Evolutionary conservation across 1,140 invertebrate genomes (phyloP).

Genomic region (Contarinia nasturtii): DNA sequence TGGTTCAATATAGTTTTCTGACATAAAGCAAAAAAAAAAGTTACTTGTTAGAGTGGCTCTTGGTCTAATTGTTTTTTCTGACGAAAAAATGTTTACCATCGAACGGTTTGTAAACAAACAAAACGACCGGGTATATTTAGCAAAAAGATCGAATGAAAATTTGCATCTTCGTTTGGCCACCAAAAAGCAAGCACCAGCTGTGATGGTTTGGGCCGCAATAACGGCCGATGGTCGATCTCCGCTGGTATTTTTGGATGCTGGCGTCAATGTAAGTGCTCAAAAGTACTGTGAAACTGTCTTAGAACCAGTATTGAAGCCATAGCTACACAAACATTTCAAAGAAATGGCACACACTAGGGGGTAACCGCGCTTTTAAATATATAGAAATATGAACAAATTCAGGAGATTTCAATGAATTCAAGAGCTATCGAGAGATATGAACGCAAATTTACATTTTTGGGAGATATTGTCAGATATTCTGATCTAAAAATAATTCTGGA

Average conservation of each 20-base stretch:
- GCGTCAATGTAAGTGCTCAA: background rate
- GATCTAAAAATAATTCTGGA: too few species aligned
- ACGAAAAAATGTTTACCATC: background rate
- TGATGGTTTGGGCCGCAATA: background rate
- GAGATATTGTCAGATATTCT: too few species aligned
- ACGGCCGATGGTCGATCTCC: background rate
- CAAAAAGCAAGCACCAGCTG: background rate
- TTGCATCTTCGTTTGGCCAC: background rate
- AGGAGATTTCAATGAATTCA: too few species aligned
- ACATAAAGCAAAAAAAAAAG: too few species aligned
- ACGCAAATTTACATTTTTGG: too few species aligned
- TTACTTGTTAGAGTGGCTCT: too few species aligned
- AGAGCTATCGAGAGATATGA: too few species aligned
- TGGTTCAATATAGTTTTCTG: too few species aligned
- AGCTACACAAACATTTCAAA: background rate
- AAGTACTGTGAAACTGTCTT: background rate
- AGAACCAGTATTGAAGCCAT: background rate
- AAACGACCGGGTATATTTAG: background rate
- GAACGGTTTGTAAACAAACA: background rate
- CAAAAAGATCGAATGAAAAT: too few species aligned
- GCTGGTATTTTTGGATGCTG: background rate
- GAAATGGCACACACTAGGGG: too few species aligned
- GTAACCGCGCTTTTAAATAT: too few species aligned
- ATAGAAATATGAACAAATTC: too few species aligned
- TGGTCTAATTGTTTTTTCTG: slow-evolving; percentile 1